Base-by-base conservation (phyloP, 2,888 invertebrate species). In the Amphipoea lucens region DNA sequence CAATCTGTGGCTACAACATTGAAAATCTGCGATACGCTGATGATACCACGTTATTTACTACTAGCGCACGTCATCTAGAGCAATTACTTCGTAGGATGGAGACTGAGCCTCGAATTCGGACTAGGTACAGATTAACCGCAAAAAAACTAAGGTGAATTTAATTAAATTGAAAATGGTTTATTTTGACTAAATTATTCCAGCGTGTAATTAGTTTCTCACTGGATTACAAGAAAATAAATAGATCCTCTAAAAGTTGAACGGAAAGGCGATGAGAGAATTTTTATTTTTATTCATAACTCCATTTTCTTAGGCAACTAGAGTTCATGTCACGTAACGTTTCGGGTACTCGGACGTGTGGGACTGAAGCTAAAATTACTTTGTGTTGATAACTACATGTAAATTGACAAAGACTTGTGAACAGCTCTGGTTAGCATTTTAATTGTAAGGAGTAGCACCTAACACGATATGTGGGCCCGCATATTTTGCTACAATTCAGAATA, bases 351-450 rank as follows among this genome's bases (percentile, higher is more conserved):
- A 80, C 45, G 14, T 70, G 36, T 6, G 60, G 7, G 5, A 62
- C 36, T 54, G 14, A 62, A 54, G 12, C 62, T 73, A n/a, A 72
- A 36, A 57, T 66, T 4, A 45, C 7, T 57, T 54, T 11, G 20
- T 54, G n/a, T 36, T 78, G 23, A 14, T 29, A 74, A 42, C 14
- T 69, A 36, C 9, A 76, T 45, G 42, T 54, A 54, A 78, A 67
- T 60, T 20, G 40, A 48, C 48, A 70, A n/a, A 60, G 48, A 40
- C n/a, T 51, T 60, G 17, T 36, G 62, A 23, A 54, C 9, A 48
- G 42, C 6, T 29, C 45, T 29, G 29, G 14, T 42, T 45, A 75
- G 42, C 42, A 23, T 40, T 3, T 70, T 12, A 7, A n/a, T 29
- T 48, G 23, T 42, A 12, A 23, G 14, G 14, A 62, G 4, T 45